Conservation (phyloP, 2,797 vertebrate genomes). For the Apogon talboti region DNA sequence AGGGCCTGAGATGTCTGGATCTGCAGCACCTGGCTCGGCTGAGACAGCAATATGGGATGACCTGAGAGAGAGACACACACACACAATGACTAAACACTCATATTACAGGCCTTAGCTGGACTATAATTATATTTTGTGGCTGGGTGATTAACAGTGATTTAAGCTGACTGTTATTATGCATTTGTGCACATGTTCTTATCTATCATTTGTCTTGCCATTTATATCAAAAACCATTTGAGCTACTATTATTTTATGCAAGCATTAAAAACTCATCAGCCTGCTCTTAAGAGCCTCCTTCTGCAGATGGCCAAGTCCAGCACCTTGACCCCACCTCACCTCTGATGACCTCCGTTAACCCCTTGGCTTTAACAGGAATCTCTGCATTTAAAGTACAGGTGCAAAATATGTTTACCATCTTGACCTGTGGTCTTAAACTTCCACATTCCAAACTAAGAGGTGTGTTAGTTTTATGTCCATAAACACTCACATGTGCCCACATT, state of each 20-base stretch:
- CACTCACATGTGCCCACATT: constrained; percentile 30
- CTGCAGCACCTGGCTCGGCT: constrained; percentile 87
- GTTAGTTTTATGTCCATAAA: constrained; percentile 44
- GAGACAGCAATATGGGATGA: constrained; percentile 86
- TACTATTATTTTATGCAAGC: constrained; percentile 12
- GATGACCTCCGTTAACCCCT: constrained; percentile 58
- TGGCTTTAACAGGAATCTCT: constrained; percentile 48
- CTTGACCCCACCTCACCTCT: constrained; percentile 13
- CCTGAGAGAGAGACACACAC: constrained; percentile 76
- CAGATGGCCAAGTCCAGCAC: constrained; percentile 41
- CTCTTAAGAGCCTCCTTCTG: constrained; percentile 18
- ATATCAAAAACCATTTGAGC: not conserved
- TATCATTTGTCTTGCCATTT: constrained; percentile 8
- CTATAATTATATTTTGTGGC: constrained; percentile 44
- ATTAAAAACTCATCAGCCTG: constrained; percentile 8
- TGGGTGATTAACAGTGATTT: constrained; percentile 36
- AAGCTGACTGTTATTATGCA: constrained; percentile 31
- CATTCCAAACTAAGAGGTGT: constrained; percentile 54
- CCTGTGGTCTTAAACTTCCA: constrained; percentile 60
- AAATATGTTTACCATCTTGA: constrained; percentile 61
- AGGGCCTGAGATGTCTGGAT: constrained; percentile 86
- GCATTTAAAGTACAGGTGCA: constrained; percentile 65
- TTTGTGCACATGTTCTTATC: constrained; percentile 1
- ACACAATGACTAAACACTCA: constrained; percentile 25
- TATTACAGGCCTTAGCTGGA: constrained; percentile 45